A percentile compares a stretch with the other conserved stretches of the same genome.
phyloP scores from a whole-genome alignment of 2,113 vertebrate genomes.

The Aleadryas rufinucha region DNA sequence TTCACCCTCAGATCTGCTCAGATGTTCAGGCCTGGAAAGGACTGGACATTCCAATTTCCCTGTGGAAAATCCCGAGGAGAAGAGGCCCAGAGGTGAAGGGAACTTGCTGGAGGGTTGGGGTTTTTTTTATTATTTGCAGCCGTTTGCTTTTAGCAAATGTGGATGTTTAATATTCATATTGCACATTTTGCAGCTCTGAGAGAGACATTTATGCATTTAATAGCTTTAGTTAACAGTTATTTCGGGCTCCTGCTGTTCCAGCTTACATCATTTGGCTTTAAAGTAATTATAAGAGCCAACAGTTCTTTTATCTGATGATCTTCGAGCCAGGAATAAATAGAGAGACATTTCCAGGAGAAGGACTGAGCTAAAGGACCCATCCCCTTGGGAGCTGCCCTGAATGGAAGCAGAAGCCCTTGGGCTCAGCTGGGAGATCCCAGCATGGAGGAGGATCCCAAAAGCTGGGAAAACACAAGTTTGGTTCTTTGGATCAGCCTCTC shows the following conservation, averaged over 20 bases:
- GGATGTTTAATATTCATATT: conserved; percentile 60
- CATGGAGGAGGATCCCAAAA: background rate
- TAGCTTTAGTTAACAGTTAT: conserved; percentile 65
- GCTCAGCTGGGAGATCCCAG: background rate
- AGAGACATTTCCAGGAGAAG: background rate
- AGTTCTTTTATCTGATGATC: conserved; percentile 53
- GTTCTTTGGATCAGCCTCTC: background rate
- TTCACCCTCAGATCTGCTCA: background rate
- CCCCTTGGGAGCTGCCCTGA: background rate
- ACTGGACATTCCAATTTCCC: background rate
- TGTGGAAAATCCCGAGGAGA: fast-evolving
- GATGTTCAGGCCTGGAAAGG: background rate
- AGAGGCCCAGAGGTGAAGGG: background rate
- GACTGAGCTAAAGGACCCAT: background rate
- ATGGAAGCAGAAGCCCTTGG: background rate
- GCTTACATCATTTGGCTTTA: conserved; percentile 60
- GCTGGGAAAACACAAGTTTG: background rate
- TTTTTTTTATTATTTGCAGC: background rate
- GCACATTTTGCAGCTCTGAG: conserved; percentile 42
- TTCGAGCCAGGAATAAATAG: conserved; percentile 7
- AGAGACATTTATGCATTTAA: conserved; percentile 65
- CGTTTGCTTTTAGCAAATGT: background rate
- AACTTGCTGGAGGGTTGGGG: background rate
- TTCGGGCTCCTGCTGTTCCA: conserved; percentile 53
- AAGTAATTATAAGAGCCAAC: conserved; percentile 59